phyloP scores from a whole-genome alignment of 2,888 invertebrate genomes.

The Mimas tiliae region DNA sequence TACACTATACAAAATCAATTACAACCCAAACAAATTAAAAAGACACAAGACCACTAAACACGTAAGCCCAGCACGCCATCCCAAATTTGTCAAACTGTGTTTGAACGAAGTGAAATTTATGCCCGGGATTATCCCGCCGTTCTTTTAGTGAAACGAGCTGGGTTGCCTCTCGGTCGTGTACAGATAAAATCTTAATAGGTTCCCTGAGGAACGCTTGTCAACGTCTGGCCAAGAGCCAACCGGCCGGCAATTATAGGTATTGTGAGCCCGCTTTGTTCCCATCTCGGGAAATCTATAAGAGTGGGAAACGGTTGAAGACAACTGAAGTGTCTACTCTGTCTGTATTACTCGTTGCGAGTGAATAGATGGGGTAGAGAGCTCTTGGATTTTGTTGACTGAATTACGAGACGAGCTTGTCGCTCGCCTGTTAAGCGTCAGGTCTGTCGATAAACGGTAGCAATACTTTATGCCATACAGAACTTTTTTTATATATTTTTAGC shows the following conservation, averaged over 20 bases:
- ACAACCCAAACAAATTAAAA: conserved; percentile 12
- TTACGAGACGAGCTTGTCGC: too few relatives aligned
- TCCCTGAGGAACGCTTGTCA: conserved; percentile 31
- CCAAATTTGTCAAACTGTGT: conserved; percentile 19
- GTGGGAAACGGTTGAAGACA: not conserved
- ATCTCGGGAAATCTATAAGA: conserved; percentile 8
- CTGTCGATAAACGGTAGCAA: too few relatives aligned
- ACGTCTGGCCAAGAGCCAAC: conserved; percentile 28
- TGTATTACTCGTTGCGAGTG: not conserved
- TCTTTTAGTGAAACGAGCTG: conserved; percentile 26
- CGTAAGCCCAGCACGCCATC: not conserved
- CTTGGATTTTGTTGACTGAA: not conserved
- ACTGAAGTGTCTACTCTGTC: conserved; percentile 1
- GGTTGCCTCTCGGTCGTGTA: conserved; percentile 24
- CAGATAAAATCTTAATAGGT: conserved; percentile 41
- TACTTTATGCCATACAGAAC: too few relatives aligned
- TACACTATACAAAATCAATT: not conserved
- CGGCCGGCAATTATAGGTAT: conserved; percentile 27
- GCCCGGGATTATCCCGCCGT: conserved; percentile 21
- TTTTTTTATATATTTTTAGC: too few relatives aligned
- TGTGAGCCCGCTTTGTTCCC: conserved; percentile 25
- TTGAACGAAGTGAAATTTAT: conserved; percentile 23
- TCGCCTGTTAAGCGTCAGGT: too few relatives aligned
- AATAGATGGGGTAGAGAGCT: not conserved
- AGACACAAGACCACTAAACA: not conserved